Conservation (phyloP, 2,113 vertebrate species). For the Spea bombifrons region DNA sequence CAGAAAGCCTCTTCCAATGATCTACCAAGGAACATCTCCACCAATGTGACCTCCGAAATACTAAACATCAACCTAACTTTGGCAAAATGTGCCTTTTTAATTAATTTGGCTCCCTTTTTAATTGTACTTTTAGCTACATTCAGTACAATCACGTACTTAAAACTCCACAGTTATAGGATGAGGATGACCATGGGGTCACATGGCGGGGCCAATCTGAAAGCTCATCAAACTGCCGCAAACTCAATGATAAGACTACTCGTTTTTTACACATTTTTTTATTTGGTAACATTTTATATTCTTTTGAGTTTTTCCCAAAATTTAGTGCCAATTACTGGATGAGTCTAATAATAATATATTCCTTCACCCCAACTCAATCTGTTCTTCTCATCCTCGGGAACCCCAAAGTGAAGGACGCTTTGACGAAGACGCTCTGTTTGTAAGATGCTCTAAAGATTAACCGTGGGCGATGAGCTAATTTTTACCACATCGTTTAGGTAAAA, state of each 20-base stretch:
- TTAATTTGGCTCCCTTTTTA: not conserved
- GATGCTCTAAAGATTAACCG: too few relatives aligned
- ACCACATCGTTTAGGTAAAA: too few relatives aligned
- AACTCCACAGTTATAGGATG: not conserved
- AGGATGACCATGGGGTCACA: not conserved
- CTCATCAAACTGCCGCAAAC: not conserved
- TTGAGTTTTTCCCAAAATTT: not conserved
- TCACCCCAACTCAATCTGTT: constrained; percentile 3
- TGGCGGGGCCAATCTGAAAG: not conserved
- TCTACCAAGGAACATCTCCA: not conserved
- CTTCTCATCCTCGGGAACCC: constrained; percentile 13
- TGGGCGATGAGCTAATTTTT: too few relatives aligned
- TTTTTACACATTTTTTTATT: not conserved
- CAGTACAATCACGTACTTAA: not conserved
- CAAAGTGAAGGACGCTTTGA: not conserved
- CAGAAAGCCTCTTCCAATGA: not conserved
- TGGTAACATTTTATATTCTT: not conserved
- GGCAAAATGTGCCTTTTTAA: not conserved
- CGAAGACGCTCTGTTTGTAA: not conserved
- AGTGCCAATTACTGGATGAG: not conserved
- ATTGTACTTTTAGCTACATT: not conserved
- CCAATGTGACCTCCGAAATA: not conserved
- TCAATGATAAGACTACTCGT: constrained; percentile 14
- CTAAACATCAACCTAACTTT: not conserved
- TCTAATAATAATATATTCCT: not conserved